A percentile compares a stretch with the other conserved stretches of the same genome.
phyloP scores from a whole-genome alignment of 2,888 invertebrate genomes.

The Panzeria rudis region DNA sequence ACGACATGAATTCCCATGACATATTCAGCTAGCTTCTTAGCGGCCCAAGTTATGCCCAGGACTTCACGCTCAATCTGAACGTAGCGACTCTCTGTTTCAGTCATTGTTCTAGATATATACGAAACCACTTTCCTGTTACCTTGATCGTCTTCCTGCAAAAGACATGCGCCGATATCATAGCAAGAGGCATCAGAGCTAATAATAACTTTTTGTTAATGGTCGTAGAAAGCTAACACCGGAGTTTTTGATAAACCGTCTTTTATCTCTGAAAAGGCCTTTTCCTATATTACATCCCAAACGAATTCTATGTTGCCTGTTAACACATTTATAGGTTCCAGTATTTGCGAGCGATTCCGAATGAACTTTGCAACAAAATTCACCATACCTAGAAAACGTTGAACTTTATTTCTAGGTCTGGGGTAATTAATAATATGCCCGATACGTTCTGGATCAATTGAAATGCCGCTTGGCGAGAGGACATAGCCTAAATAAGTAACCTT shows the following conservation, averaged over 20 bases:
- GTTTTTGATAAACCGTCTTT: too few species aligned
- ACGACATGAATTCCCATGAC: too few species aligned
- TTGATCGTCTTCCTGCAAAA: neutral
- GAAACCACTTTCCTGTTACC: neutral
- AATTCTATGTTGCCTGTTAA: neutral
- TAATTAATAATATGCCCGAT: constrained; percentile 32
- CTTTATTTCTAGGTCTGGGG: constrained; percentile 40
- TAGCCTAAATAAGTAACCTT: constrained; percentile 41
- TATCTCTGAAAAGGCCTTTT: too few species aligned
- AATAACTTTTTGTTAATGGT: too few species aligned
- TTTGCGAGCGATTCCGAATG: constrained; percentile 18
- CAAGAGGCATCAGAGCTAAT: neutral
- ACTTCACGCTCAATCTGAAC: too few species aligned
- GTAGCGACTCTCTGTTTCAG: too few species aligned
- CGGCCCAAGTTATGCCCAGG: too few species aligned
- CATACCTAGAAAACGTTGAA: constrained; percentile 37
- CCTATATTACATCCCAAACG: too few species aligned
- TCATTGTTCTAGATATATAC: too few species aligned
- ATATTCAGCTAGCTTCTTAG: too few species aligned
- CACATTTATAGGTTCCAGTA: constrained; percentile 42
- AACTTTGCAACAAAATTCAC: constrained; percentile 53
- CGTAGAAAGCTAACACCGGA: too few species aligned
- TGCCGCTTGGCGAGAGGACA: constrained; percentile 30
- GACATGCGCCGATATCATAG: neutral
- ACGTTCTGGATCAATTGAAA: constrained; percentile 41